A percentile compares a stretch with the other conserved stretches of the same genome.
Conservation (phyloP, 2,797 vertebrate species). For the Thaleichthys pacificus region DNA sequence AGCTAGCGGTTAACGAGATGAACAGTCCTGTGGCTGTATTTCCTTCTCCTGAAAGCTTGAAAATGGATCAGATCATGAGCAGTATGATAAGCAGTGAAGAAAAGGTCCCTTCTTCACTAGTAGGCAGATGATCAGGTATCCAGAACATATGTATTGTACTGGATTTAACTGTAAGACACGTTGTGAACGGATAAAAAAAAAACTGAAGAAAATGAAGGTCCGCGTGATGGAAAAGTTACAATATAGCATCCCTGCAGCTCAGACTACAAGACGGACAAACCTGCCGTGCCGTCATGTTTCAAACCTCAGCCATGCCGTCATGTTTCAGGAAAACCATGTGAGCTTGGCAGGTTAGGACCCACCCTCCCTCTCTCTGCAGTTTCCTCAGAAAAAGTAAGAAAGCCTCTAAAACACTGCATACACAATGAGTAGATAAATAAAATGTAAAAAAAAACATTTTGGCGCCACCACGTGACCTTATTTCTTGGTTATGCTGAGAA, state of each 20-base stretch:
- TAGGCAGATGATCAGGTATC: conserved; percentile 10
- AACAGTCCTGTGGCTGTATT: neutral
- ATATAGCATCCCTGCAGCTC: conserved; percentile 57
- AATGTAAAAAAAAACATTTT: conserved; percentile 18
- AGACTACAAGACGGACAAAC: conserved; percentile 47
- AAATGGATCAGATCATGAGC: neutral
- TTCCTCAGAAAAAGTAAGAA: conserved; percentile 56
- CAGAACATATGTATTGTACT: neutral
- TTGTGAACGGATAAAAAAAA: conserved; percentile 49
- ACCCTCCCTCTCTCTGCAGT: conserved; percentile 43
- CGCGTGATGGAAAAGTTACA: conserved; percentile 38
- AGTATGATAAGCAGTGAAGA: neutral
- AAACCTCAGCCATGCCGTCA: conserved; percentile 48
- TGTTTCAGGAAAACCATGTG: neutral
- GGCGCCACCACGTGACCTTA: conserved; percentile 15
- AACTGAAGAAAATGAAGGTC: conserved; percentile 58
- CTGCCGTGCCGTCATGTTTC: conserved; percentile 38
- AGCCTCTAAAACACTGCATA: conserved; percentile 58
- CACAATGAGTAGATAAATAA: conserved; percentile 45
- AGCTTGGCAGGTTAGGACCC: neutral
- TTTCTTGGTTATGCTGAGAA: conserved; percentile 31
- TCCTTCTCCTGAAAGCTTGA: neutral
- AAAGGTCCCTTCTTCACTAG: conserved; percentile 12
- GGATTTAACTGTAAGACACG: conserved; percentile 49
- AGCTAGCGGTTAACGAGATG: neutral